Evolutionary conservation across 2,888 invertebrate species (phyloP), one percentile per base, ranked within the genome.

Genomic region (Xanthia icteritia): DNA sequence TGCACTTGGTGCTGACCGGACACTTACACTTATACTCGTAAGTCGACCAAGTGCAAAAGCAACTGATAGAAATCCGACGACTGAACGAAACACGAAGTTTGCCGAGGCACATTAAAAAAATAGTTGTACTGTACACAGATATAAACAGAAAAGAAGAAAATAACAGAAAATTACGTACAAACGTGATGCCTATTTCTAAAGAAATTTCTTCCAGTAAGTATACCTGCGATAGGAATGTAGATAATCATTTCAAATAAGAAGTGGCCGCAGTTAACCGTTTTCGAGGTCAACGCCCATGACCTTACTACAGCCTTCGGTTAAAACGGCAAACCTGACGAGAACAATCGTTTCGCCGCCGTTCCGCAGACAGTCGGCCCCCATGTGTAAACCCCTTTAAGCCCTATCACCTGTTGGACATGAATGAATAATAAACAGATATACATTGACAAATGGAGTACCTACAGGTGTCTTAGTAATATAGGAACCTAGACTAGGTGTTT

Each of bases 351-450:
- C 8, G 39, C 15, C 31, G 17, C 3, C 17, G 42, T 42, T 17
- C 54, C 8, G 39, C 13, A 6, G 48, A 64, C 79, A 71, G 48
- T 11, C 36, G 36, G 15, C 68, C 54, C 27, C 27, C 42, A 42
- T 20, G n/a, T n/a, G 31, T 39, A 54, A 60, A 15, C 45, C 13
- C 31, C 36, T 72, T 15, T 56, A 48, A 69, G 65, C 61, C 54
- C 5, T 42, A 39, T 77, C 68, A 82, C 76, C 72, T 79, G 83
- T 79, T 83, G 82, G 61, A 36, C 48, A 45, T 64, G 63, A 73
- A 81, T 77, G 70, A 81, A 60, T 79, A 64, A 77, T 72, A 61
- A 64, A 36, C 61, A 9, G 36, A 36, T 39, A 51, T 54, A 65
- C 79, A 58, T 58, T 73, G 77, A 81, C 15, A 73, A 84, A 83